Percentiles rank a stretch among this genome's conserved stretches.
These are phyloP conservation scores for Cephalotes varians DNA, from an alignment of 2,888 invertebrate species.

Conservation along the genomic window DNA sequence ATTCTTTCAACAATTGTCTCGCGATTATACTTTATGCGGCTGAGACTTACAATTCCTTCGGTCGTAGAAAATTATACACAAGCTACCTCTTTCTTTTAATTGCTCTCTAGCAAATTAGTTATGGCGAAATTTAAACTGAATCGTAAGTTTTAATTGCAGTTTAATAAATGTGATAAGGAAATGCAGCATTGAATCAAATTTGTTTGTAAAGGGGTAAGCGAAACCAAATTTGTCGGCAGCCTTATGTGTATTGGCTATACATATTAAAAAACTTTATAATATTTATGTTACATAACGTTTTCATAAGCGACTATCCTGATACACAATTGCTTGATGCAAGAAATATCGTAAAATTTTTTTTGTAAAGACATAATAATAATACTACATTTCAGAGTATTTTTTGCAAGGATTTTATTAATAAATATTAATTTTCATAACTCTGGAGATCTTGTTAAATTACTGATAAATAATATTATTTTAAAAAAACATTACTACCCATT, in stretches of 20 bases:
- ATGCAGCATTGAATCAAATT: constrained; percentile 13
- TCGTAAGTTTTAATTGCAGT: constrained; percentile 8
- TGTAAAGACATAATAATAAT: background rate
- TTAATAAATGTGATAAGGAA: constrained; percentile 9
- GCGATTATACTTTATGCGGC: constrained; percentile 61
- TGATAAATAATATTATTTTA: background rate
- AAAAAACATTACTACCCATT: no score
- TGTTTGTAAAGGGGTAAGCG: background rate
- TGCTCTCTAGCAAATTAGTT: constrained; percentile 4
- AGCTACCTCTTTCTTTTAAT: constrained; percentile 14
- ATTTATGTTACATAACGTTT: background rate
- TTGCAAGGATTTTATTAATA: background rate
- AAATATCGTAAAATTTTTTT: background rate
- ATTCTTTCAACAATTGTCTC: constrained; percentile 68
- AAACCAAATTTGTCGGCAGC: no score
- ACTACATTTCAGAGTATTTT: background rate
- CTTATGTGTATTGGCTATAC: background rate
- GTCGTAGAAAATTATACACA: constrained; percentile 64
- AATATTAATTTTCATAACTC: background rate
- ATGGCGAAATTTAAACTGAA: constrained; percentile 23
- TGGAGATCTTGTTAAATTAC: background rate
- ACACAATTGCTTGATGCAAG: background rate
- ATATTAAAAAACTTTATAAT: background rate
- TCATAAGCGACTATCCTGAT: background rate
- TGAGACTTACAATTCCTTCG: constrained; percentile 58